phyloP scores from a whole-genome alignment of 2,113 vertebrate genomes.

The Alligator mississippiensis region DNA sequence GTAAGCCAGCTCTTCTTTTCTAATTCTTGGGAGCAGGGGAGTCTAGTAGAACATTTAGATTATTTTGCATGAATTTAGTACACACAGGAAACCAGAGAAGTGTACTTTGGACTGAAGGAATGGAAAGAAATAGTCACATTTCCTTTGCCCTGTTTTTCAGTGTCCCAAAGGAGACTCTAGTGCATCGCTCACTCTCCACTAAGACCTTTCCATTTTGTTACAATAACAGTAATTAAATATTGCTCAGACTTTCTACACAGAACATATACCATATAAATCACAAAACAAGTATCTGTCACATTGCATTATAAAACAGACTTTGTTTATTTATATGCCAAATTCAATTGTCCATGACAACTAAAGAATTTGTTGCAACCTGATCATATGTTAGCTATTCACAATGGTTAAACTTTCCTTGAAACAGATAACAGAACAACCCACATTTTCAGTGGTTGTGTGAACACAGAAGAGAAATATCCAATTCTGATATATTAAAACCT shows the following conservation, averaged over 20 bases:
- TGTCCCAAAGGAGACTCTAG: slow-evolving; percentile 24
- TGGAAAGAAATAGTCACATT: slow-evolving; percentile 42
- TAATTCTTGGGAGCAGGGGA: slow-evolving; percentile 46
- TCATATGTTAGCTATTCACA: slow-evolving; percentile 20
- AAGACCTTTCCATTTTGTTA: slow-evolving; percentile 47
- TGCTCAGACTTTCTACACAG: slow-evolving; percentile 18
- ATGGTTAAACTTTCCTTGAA: neutral
- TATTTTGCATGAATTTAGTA: slow-evolving; percentile 66
- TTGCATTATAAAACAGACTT: slow-evolving; percentile 30
- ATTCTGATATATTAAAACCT: slow-evolving; percentile 39
- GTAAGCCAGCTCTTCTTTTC: slow-evolving; percentile 46
- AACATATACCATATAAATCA: slow-evolving; percentile 24
- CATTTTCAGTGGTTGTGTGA: neutral
- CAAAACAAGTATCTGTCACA: neutral
- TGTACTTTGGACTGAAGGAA: slow-evolving; percentile 39
- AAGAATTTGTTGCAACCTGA: slow-evolving; percentile 31
- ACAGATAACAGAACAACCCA: neutral
- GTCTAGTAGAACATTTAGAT: slow-evolving; percentile 54
- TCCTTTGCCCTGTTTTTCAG: slow-evolving; percentile 62
- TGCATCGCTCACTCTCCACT: slow-evolving; percentile 25
- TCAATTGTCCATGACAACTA: slow-evolving; percentile 6
- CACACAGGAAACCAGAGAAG: slow-evolving; percentile 55
- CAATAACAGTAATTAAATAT: slow-evolving; percentile 45
- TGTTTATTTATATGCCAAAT: slow-evolving; percentile 41
- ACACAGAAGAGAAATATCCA: slow-evolving; percentile 16